phyloP scores from a whole-genome alignment of 2,888 invertebrate genomes.

The Athalia circularis region DNA sequence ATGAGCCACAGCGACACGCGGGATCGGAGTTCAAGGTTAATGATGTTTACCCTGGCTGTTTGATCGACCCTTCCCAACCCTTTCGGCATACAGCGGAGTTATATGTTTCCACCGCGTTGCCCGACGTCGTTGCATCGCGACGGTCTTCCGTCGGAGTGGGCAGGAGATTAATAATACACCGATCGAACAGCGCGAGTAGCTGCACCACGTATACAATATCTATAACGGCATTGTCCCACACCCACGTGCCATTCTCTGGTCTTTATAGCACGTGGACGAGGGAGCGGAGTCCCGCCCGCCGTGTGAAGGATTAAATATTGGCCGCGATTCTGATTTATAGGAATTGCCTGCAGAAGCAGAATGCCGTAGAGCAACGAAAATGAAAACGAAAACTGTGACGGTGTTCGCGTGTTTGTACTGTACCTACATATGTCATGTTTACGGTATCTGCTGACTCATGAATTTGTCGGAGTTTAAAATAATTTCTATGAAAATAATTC shows the following conservation, averaged over 20 bases:
- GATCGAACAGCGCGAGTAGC: conserved; percentile 6
- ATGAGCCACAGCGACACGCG: background rate
- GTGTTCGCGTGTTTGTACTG: too few relatives aligned
- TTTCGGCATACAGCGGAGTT: background rate
- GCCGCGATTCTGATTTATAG: conserved; percentile 73
- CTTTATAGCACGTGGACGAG: conserved; percentile 18
- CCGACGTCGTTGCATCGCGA: conserved; percentile 15
- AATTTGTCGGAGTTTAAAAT: conserved; percentile 65
- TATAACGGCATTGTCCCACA: conserved; percentile 19
- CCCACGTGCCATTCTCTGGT: background rate
- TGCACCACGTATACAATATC: background rate
- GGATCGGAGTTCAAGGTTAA: conserved; percentile 34
- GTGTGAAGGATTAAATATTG: conserved; percentile 70
- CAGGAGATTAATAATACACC: conserved; percentile 36
- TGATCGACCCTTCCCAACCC: conserved; percentile 34
- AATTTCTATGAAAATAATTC: conserved; percentile 54
- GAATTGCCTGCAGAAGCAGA: conserved; percentile 67
- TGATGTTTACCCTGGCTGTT: conserved; percentile 34
- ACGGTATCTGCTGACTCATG: conserved; percentile 63
- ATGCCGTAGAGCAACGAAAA: conserved; percentile 8
- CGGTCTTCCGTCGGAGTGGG: background rate
- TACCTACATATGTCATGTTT: too few relatives aligned
- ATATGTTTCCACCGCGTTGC: conserved; percentile 10
- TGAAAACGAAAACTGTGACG: conserved; percentile 39
- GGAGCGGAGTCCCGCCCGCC: background rate